A percentile compares a stretch with the other conserved stretches of the same genome.
Evolutionary conservation across 2,113 vertebrate genomes (phyloP).

Genomic region (Oceanites oceanicus): DNA sequence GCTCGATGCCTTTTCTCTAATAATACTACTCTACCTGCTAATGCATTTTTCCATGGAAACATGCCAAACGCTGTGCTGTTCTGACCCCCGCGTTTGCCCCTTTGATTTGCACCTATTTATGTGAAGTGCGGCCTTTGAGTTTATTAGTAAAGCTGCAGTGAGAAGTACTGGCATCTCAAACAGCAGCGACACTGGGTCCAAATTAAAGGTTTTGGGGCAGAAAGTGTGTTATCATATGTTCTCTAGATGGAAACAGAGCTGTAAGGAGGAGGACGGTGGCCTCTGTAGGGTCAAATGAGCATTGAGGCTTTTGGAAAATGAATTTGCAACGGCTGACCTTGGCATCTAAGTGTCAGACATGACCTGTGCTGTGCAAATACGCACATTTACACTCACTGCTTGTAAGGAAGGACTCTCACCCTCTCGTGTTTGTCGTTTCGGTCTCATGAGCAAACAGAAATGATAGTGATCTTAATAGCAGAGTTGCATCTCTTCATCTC

Average conservation of each 20-base stretch:
- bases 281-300: background rate
- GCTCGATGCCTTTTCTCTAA: background rate
- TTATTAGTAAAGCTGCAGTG: background rate
- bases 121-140: background rate
- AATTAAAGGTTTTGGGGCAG: background rate
- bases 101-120: background rate
- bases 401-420: background rate
- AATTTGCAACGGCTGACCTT: background rate
- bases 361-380: background rate
- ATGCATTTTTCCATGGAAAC: background rate
- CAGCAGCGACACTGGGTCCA: rapidly evolving
- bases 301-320: background rate
- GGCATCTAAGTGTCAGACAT: background rate
- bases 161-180: background rate
- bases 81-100: background rate
- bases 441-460: background rate
- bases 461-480: background rate
- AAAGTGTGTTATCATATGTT: background rate
- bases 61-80: background rate
- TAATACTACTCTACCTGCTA: background rate
- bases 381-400: background rate
- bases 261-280: background rate
- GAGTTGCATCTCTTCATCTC: background rate
- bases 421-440: rapidly evolving
- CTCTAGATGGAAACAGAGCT: background rate